Evolutionary conservation across 2,797 vertebrate genomes (phyloP), one percentile per base, ranked within the genome.

Genomic region (Pipistrellus nathusii): DNA sequence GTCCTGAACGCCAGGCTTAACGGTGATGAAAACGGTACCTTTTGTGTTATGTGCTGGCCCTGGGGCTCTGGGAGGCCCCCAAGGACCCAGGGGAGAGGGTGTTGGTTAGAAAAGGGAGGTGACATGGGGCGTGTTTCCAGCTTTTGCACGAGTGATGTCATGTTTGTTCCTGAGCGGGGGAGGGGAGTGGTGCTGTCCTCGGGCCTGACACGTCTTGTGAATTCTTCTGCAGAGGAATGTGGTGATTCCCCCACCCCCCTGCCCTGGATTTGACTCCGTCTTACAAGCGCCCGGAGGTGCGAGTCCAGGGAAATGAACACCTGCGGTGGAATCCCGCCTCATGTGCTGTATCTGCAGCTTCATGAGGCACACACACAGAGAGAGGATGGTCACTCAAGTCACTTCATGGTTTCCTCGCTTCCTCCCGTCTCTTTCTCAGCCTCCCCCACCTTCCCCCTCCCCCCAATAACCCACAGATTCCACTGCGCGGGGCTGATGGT

Each of bases 171-270:
- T 38, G 23, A 66, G 27, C 41, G 4, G 20, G 17, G 23, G 13
- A 88, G 46, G 3, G 2, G 9, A 5, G 12, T 38, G 27, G 44
- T 35, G 64, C 6, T 62, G 14, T 62, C 46, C 73, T 57, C 35
- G 4, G 18, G 13, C 20, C 46, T 85, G 53, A 23, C 38, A 10
- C 20, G 32, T 23, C 85, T 35, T 57, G 7, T 9, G 11, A 6
- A 1, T 35, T 62, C 53, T 82, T 32, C 72, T 85, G 17, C 48
- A 2, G 53, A 57, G 55, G 73, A 38, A 25, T 66, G 9, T 27
- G 38, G 8, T 18, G 0, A 5, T 23, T 0, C 12, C 20, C 21
- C 11, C 3, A 2, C 44, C 27, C 21, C 8, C 8, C 13, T 17
- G 32, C 66, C 53, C 51, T 80, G 27, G n/a, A 76, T 15, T 41